Evolutionary conservation across 2,113 vertebrate species (phyloP), one percentile per base, ranked within the genome.

Genomic region (Xiphias gladius): DNA sequence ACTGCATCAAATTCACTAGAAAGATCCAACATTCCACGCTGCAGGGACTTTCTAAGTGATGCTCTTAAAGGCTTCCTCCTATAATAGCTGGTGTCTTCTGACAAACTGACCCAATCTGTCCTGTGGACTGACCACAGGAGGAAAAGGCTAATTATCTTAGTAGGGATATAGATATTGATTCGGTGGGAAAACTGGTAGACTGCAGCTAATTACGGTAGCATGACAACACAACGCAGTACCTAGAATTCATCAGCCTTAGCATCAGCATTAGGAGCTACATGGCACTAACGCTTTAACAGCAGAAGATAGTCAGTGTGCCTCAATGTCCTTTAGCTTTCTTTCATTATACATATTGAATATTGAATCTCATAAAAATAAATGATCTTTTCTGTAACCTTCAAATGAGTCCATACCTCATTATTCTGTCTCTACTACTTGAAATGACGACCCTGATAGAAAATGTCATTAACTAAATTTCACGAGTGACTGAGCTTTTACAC

Each of bases 391-490:
- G 24, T n/a, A 65, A 71, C 30, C 41, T 70, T 62, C 54, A 67
- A 52, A 65, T 37, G 14, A 75, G 28, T 66, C 39, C 30, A 13
- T 8, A 22, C 61, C 16, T n/a, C 46, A 7, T 75, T 58, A 50
- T 70, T 30, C 58, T 74, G 28, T 30, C 28, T 57, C 24, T 39
- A 62, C 72, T 17, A 63, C 65, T 61, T 74, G 26, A 63, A 55
- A 76, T 50, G 19, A 55, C 55, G 61, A 24, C 12, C 6, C 35
- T 32, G 63, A 8, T 43, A 61, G 35, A 28, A 83, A 66, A 85
- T 76, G 50, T 73, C 61, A 62, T 79, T 46, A 62, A 62, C 35
- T n/a, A 16, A 11, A 79, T 76, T 80, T 83, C 59, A 76, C 24
- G 26, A 65, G 11, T 52, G 71, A 46, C 70, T 73, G 69, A 41